Conservation (phyloP, 2,888 invertebrate species). For the Drosophila mayaguana region DNA sequence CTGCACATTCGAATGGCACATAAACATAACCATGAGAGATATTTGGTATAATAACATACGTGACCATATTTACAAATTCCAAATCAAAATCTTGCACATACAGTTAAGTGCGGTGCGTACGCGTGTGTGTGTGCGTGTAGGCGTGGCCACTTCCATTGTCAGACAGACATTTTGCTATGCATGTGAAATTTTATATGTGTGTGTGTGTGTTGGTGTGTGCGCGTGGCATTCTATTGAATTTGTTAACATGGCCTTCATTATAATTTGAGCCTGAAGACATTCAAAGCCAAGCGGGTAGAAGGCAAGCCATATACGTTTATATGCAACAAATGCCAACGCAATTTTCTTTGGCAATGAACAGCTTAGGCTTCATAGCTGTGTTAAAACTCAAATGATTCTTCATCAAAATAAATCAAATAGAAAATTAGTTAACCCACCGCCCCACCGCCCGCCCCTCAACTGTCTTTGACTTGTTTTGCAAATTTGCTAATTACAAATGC, state of each 20-base stretch:
- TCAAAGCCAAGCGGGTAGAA: conserved; percentile 10
- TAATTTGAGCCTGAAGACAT: conserved; percentile 60
- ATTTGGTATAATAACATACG: conserved; percentile 80
- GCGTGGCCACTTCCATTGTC: conserved; percentile 50
- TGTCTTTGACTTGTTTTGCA: conserved; percentile 11
- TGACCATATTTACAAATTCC: conserved; percentile 79
- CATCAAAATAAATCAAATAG: conserved; percentile 16
- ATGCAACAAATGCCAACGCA: conserved; percentile 23
- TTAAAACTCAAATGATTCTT: conserved; percentile 17
- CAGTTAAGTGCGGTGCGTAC: conserved; percentile 13
- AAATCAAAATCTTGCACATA: conserved; percentile 67
- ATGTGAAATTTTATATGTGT: conserved; percentile 61
- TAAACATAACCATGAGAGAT: conserved; percentile 77
- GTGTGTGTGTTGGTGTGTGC: conserved; percentile 20
- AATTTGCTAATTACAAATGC: conserved; percentile 4
- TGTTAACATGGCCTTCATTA: conserved; percentile 67
- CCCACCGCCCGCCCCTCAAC: background rate
- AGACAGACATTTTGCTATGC: conserved; percentile 55
- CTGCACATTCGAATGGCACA: conserved; percentile 40
- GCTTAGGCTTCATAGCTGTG: conserved; percentile 13
- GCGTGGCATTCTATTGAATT: conserved; percentile 58
- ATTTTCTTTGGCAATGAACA: conserved; percentile 16
- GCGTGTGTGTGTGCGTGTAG: conserved; percentile 4
- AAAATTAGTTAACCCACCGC: conserved; percentile 8
- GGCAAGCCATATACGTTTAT: conserved; percentile 5